Base-by-base conservation (phyloP, 2,797 vertebrate genomes). In the Heterohyrax brucei region DNA sequence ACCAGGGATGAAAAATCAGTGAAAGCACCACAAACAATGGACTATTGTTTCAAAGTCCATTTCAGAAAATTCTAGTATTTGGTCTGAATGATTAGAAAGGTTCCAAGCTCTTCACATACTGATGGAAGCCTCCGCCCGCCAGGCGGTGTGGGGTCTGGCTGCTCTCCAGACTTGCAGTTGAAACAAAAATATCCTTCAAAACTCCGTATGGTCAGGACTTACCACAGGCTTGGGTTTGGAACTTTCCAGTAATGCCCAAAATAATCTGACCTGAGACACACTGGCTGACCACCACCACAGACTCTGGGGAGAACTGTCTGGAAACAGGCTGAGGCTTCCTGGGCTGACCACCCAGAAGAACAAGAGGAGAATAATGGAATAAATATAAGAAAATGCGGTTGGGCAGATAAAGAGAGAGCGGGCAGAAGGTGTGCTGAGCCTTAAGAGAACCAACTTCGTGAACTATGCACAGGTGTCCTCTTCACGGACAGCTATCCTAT, bases 161-260 rank as follows among this genome's bases (percentile, higher is more conserved):
- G 76, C 73, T 66, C 91, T 93, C 94, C 97, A 97, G 77, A 28
- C 66, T 33, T 86, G 80, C 76, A 89, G 61, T 91, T 96, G 87
- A 97, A 98, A 98, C 93, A 98, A 95, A 97, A 98, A 96, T 89
- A 70, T 3, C 93, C 95, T 93, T 97, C 86, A 85, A 95, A 97
- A 96, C 85, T 87, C 18, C 89, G 91, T 93, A 82, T 91, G 86
- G 96, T 96, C 72, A 96, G 94, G 86, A 89, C 53, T 97, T 93
- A 64, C 86, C 95, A 95, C 56, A 97, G 85, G 92, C 87, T 91
- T 88, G 18, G 94, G 93, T 72, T 80, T 80, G 50, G 87, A 95
- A 96, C 73, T 96, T 97, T 85, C 87, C 91, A 96, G 44, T 62
- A 95, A 93, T 77, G n/a, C 89, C 94, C 85, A 72, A 90, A 90